Conservation (phyloP, 2,113 vertebrate species). For the Oncorhynchus keta region DNA sequence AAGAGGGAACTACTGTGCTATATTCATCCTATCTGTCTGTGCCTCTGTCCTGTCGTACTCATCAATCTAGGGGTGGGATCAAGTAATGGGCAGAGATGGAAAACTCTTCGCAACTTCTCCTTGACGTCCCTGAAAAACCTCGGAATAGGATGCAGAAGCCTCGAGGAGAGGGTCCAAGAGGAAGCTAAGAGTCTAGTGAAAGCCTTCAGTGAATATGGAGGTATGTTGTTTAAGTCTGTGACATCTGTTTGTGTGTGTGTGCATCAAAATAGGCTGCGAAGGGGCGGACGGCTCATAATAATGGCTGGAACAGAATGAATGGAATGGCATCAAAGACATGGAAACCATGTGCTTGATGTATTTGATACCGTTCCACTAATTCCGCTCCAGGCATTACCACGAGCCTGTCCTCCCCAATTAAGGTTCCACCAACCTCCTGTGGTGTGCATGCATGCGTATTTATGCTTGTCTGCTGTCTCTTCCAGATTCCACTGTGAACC, state of each 20-base stretch:
- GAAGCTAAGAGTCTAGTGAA: constrained; percentile 66
- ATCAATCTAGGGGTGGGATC: constrained; percentile 34
- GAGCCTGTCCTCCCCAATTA: too few species aligned
- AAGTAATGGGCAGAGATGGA: constrained; percentile 66
- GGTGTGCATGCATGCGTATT: background rate
- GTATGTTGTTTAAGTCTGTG: constrained; percentile 19
- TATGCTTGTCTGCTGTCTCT: background rate
- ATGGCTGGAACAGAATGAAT: too few species aligned
- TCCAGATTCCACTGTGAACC: constrained; percentile 38
- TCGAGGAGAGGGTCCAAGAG: constrained; percentile 69
- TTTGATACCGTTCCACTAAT: too few species aligned
- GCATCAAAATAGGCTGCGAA: too few species aligned
- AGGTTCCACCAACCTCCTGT: too few species aligned
- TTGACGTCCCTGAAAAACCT: constrained; percentile 68
- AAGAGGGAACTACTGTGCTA: background rate
- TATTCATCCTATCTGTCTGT: background rate
- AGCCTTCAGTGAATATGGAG: constrained; percentile 31
- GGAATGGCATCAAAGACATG: too few species aligned
- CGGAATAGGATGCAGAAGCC: constrained; percentile 72
- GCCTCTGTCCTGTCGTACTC: background rate
- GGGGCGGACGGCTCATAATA: too few species aligned
- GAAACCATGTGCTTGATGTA: too few species aligned
- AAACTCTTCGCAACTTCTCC: constrained; percentile 62
- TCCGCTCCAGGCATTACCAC: too few species aligned
- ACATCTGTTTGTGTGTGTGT: too few species aligned